Conservation (phyloP, 2,113 vertebrate species). For the Bufo bufo region DNA sequence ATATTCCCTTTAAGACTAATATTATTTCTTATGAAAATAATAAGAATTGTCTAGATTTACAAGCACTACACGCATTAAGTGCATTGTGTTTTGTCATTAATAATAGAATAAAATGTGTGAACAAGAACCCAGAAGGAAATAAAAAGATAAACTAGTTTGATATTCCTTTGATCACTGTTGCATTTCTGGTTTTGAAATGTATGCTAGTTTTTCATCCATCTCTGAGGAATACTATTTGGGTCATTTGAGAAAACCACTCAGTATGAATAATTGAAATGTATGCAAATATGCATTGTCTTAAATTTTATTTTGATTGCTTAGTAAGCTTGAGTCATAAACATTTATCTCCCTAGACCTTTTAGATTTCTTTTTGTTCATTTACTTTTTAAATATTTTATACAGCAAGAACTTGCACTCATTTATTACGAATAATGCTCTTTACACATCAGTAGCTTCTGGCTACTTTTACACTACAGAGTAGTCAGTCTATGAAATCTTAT, state of each 20-base stretch:
- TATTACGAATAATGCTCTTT: slow-evolving; percentile 37
- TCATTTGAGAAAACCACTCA: slow-evolving; percentile 19
- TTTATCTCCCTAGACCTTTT: slow-evolving; percentile 33
- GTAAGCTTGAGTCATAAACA: slow-evolving; percentile 43
- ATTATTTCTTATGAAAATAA: not conserved
- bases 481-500: not conserved
- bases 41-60: not conserved
- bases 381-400: slow-evolving; percentile 47
- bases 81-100: slow-evolving; percentile 13
- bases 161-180: slow-evolving; percentile 31
- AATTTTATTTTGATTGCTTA: slow-evolving; percentile 52
- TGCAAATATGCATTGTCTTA: slow-evolving; percentile 57
- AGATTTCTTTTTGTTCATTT: slow-evolving; percentile 21
- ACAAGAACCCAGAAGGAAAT: slow-evolving; percentile 30
- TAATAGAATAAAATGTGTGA: slow-evolving; percentile 35
- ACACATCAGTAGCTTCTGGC: not conserved
- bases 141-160: slow-evolving; percentile 15
- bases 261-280: slow-evolving; percentile 51
- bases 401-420: not conserved
- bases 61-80: not conserved
- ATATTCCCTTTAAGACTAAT: too few species aligned
- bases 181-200: slow-evolving; percentile 24
- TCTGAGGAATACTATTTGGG: slow-evolving; percentile 44
- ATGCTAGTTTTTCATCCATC: slow-evolving; percentile 24
- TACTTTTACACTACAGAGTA: slow-evolving; percentile 15